phyloP scores from a whole-genome alignment of 2,797 vertebrate genomes.

The Pseudochromis fuscus region DNA sequence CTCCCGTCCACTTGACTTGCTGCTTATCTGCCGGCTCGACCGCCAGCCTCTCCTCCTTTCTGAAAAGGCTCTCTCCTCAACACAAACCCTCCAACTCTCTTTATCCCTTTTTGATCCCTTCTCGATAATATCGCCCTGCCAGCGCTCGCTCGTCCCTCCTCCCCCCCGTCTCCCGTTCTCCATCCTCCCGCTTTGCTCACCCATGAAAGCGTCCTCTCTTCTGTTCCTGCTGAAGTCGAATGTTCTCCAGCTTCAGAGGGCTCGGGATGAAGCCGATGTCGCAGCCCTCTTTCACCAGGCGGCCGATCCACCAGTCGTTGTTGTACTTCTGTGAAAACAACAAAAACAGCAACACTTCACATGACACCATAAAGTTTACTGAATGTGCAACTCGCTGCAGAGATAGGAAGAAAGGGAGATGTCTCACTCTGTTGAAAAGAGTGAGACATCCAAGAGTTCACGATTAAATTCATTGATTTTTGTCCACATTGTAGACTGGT shows the following conservation, averaged over 20 bases:
- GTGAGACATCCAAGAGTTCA: too few relatives aligned
- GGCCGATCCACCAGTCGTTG: constrained; percentile 99
- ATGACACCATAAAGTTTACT: too few relatives aligned
- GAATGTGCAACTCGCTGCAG: too few relatives aligned
- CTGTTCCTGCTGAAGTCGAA: constrained; percentile 95
- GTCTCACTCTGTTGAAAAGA: too few relatives aligned
- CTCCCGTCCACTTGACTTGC: constrained; percentile 41
- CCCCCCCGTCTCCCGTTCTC: neutral
- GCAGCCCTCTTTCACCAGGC: constrained; percentile 98
- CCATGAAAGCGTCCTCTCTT: constrained; percentile 95
- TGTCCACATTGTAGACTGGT: too few relatives aligned
- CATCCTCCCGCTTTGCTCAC: constrained; percentile 72
- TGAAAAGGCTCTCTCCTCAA: constrained; percentile 27
- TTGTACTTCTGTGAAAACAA: constrained; percentile 90
- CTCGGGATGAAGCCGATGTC: constrained; percentile 98
- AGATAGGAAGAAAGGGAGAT: too few relatives aligned
- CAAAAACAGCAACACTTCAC: neutral
- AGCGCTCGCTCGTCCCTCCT: neutral
- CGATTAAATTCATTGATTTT: too few relatives aligned
- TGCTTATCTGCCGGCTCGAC: constrained; percentile 33
- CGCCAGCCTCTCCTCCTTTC: constrained; percentile 35
- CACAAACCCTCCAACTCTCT: constrained; percentile 17
- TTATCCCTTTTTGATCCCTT: constrained; percentile 14
- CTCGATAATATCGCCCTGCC: neutral
- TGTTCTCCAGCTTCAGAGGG: constrained; percentile 94